Conservation (phyloP, 2,113 vertebrate genomes). For the Hippolais icterina region DNA sequence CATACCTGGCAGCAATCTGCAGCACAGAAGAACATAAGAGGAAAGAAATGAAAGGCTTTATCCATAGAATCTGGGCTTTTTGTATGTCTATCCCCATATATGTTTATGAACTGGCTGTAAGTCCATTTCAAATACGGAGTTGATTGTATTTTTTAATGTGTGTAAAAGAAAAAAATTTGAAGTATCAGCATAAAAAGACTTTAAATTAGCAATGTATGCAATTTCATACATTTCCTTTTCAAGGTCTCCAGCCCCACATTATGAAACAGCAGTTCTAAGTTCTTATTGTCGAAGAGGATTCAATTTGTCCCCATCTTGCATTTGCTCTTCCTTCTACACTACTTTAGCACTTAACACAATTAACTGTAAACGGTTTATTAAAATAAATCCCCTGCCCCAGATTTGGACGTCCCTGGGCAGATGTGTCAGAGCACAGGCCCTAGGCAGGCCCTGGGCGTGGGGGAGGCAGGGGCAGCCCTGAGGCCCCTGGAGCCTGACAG, state of each 20-base stretch:
- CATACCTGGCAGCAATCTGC: background rate
- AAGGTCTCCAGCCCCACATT: background rate
- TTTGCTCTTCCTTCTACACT: background rate
- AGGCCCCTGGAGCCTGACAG: background rate
- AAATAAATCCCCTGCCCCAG: slow-evolving; percentile 12
- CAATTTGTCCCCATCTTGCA: background rate
- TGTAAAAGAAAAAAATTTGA: background rate
- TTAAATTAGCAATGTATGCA: background rate
- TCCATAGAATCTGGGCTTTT: background rate
- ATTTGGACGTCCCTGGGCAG: background rate
- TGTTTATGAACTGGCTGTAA: background rate
- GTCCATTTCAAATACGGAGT: background rate
- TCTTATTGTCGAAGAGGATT: background rate
- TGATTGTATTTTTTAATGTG: background rate
- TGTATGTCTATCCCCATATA: background rate
- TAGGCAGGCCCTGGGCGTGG: background rate
- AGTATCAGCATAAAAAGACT: background rate
- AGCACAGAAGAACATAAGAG: background rate
- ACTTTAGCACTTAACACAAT: slow-evolving; percentile 39
- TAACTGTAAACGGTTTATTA: slow-evolving; percentile 40
- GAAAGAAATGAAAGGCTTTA: background rate
- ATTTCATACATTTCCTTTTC: background rate
- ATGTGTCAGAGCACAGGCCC: background rate
- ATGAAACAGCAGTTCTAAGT: background rate
- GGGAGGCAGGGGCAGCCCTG: background rate